Evolutionary conservation across 2,797 vertebrate species (phyloP), one percentile per base, ranked within the genome.

Genomic region (Cynodonichthys magdalenae): DNA sequence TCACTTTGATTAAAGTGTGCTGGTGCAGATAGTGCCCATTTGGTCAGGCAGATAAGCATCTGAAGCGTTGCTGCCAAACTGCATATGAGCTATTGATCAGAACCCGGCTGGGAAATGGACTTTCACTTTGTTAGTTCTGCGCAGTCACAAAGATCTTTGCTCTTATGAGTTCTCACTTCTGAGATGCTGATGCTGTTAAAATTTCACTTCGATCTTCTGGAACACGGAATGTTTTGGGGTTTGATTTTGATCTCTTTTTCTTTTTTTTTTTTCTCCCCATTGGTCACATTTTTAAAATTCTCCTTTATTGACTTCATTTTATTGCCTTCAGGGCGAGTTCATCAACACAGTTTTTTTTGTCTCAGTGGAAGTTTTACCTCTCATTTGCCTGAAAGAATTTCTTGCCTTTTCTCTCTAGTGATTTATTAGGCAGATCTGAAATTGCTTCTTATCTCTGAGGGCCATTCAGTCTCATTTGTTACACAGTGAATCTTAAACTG

Each of bases 51-150:
- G 62, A 75, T 78, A 57, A 4, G 4, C 61, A 77, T 66, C 83
- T 55, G 11, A 73, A 57, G 27, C 3, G 28, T 17, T 0, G 15
- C 66, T 57, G 76, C 72, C 75, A 65, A 65, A 51, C 57, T 36
- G 28, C 24, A 57, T 69, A 77, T 78, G 79, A 84, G 74, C 65
- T 80, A 80, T 85, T 74, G 77, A 89, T 82, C 75, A 63, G 42
- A 0, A 59, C 24, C 12, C 20, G 31, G 59, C 63, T 48, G 60
- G 58, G 51, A 69, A 59, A 53, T 14, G 0, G 19, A 5, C 67
- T 47, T 20, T 49, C 39, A 12, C 53, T 54, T 55, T 24, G 59
- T 73, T 69, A 47, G 67, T 31, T 29, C 53, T 59, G 39, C 66
- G 59, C 48, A 63, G 27, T 69, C 71, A 51, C 27, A 65, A 31